Conservation (phyloP, 2,888 invertebrate genomes). For the Drosophila melanosoma region DNA sequence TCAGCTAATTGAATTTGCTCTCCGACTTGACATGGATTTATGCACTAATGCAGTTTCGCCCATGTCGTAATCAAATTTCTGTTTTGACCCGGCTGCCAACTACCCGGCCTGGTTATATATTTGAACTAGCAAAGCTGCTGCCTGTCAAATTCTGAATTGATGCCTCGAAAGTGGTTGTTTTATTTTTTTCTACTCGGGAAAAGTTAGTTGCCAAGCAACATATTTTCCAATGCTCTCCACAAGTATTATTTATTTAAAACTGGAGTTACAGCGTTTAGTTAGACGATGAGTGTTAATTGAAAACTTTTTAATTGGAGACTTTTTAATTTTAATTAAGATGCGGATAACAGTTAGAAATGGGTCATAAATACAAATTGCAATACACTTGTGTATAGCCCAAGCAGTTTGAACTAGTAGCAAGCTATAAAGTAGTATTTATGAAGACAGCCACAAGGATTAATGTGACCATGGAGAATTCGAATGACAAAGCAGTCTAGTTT, state of each 20-base stretch:
- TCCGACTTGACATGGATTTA: constrained; percentile 75
- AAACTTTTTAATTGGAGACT: constrained; percentile 7
- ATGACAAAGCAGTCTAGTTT: neutral
- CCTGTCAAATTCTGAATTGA: constrained; percentile 19
- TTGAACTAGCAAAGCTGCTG: constrained; percentile 27
- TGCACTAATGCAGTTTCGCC: constrained; percentile 72
- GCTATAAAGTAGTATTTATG: neutral
- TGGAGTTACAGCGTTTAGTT: neutral
- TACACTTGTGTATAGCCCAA: neutral
- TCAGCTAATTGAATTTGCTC: constrained; percentile 75
- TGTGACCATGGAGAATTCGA: neutral
- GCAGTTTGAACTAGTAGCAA: neutral
- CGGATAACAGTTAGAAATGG: neutral
- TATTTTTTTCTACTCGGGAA: neutral
- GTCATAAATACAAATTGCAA: neutral
- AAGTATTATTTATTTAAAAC: neutral
- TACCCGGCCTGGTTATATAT: neutral
- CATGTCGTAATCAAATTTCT: constrained; percentile 65
- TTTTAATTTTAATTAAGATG: neutral
- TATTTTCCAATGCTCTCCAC: neutral
- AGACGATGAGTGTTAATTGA: neutral
- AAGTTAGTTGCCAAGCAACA: neutral
- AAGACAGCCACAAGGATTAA: neutral
- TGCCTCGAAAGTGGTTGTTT: constrained; percentile 19
- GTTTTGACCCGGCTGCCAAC: constrained; percentile 9